Evolutionary conservation across 2,797 vertebrate species (phyloP).

Genomic region (Bryconaethiops microstoma): DNA sequence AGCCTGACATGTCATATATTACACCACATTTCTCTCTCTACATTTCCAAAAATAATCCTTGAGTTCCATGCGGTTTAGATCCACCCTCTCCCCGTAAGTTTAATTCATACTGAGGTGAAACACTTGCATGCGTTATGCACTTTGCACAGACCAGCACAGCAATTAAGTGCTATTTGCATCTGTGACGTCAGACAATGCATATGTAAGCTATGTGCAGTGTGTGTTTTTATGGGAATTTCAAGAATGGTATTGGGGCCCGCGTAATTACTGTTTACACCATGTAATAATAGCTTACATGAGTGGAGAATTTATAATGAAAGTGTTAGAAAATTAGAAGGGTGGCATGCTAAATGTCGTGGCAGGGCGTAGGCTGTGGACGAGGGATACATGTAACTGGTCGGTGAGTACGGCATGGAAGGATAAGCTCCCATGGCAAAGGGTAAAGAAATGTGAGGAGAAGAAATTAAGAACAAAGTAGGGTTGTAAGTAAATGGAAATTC

Average conservation of each 20-base stretch:
- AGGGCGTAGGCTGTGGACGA: neutral
- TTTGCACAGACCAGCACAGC: slow-evolving; percentile 25
- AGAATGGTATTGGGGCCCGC: slow-evolving; percentile 18
- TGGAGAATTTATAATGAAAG: slow-evolving; percentile 37
- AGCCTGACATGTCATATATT: slow-evolving; percentile 39
- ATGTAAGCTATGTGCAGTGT: slow-evolving; percentile 17
- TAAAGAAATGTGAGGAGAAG: neutral
- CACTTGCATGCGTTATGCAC: neutral
- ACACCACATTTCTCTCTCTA: slow-evolving; percentile 49
- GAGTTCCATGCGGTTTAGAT: slow-evolving; percentile 1
- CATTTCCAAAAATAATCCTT: slow-evolving; percentile 29
- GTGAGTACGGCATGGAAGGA: neutral
- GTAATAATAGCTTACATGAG: slow-evolving; percentile 38
- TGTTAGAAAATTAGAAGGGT: slow-evolving; percentile 46
- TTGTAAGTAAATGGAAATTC: neutral
- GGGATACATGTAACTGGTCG: neutral
- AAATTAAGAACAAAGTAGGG: neutral
- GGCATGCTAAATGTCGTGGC: neutral
- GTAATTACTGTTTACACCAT: slow-evolving; percentile 53
- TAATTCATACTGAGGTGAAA: slow-evolving; percentile 13
- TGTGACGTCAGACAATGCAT: slow-evolving; percentile 38
- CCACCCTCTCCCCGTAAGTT: slow-evolving; percentile 11
- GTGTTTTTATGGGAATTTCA: slow-evolving; percentile 33
- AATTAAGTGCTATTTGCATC: slow-evolving; percentile 43
- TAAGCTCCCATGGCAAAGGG: neutral